Evolutionary conservation across 23 tunicate species (phyloP).

Genomic region (Halocynthia roretzi): DNA sequence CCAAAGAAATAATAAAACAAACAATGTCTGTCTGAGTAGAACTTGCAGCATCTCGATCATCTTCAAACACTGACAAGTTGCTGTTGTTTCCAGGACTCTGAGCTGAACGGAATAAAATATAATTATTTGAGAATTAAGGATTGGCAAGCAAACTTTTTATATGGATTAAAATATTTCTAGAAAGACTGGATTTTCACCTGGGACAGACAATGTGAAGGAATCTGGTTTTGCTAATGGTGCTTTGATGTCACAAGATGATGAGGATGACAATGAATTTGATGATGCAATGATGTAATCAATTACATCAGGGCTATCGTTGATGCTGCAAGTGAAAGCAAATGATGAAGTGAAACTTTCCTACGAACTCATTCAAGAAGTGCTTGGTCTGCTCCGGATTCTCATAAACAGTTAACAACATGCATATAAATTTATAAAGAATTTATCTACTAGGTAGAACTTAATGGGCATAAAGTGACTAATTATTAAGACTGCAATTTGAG

Average conservation of each 20-base stretch:
- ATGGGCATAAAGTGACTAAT: too few relatives aligned
- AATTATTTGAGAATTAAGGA: not conserved
- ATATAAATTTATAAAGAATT: too few relatives aligned
- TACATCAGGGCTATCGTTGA: not conserved
- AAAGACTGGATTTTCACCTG: not conserved
- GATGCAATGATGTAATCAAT: not conserved
- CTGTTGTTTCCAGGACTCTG: not conserved
- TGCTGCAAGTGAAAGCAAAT: not conserved
- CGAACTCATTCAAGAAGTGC: not conserved
- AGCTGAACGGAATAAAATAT: not conserved
- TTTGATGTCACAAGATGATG: slow-evolving; percentile 2
- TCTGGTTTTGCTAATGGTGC: slow-evolving; percentile 26
- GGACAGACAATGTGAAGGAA: slow-evolving; percentile 19
- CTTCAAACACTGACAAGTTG: too few relatives aligned
- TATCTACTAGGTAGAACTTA: too few relatives aligned
- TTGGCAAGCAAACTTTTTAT: not conserved
- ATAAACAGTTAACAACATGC: too few relatives aligned
- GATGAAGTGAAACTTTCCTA: not conserved
- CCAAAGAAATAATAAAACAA: too few relatives aligned
- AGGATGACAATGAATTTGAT: not conserved
- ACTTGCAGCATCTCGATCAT: too few relatives aligned
- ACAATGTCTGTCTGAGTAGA: too few relatives aligned
- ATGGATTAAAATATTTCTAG: not conserved
- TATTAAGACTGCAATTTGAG: too few relatives aligned
- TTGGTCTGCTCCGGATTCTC: not conserved